phyloP scores from a whole-genome alignment of 2,113 vertebrate genomes.

The Aldabrachelys gigantea region DNA sequence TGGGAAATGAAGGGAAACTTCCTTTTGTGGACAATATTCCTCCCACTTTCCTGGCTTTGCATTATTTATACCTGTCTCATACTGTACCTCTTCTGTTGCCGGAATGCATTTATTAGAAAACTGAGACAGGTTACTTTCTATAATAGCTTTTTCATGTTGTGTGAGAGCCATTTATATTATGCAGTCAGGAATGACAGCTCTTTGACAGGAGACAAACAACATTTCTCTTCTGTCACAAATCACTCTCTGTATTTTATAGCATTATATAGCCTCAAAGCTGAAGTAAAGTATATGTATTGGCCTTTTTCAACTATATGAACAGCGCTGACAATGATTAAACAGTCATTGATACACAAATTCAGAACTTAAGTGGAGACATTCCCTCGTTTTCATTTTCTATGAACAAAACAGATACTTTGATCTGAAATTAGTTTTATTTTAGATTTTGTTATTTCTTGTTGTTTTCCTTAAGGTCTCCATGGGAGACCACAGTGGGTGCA shows the following conservation, averaged over 20 bases:
- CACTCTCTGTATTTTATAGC: neutral
- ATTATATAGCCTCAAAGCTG: conserved; percentile 1
- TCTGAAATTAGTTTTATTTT: conserved; percentile 32
- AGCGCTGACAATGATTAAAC: neutral
- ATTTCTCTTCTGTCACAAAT: neutral
- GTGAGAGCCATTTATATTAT: neutral
- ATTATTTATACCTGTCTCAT: conserved; percentile 22
- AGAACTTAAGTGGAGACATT: conserved; percentile 11
- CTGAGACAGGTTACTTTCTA: neutral
- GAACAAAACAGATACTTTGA: neutral
- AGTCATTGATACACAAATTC: conserved; percentile 29
- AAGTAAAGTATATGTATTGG: conserved; percentile 18
- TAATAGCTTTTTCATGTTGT: conserved; percentile 27
- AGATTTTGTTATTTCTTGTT: neutral
- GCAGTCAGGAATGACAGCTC: conserved; percentile 15
- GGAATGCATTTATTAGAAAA: conserved; percentile 25
- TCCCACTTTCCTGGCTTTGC: neutral
- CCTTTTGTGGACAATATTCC: neutral
- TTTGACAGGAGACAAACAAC: conserved; percentile 24
- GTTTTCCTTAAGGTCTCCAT: neutral
- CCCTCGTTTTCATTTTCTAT: neutral
- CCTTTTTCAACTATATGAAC: neutral
- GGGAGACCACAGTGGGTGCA: neutral
- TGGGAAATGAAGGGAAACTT: neutral
- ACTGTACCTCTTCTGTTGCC: neutral